Conservation (phyloP, 2,888 invertebrate species). For the Pachycephus smyrnensis region DNA sequence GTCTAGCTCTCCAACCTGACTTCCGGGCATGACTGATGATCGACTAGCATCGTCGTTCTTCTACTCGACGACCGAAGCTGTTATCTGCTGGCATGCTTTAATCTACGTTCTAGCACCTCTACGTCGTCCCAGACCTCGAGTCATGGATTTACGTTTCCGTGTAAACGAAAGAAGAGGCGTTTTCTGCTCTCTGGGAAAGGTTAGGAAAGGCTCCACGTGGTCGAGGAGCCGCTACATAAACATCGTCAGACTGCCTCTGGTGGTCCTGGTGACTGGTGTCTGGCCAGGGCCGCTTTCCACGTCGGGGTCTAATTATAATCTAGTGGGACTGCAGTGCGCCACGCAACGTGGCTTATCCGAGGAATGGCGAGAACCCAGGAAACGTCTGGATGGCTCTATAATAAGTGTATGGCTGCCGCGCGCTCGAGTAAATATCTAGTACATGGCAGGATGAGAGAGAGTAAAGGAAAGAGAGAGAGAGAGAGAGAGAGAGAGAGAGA, state of each 20-base stretch:
- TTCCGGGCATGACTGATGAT: background rate
- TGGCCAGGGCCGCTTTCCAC: background rate
- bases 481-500: slow-evolving; percentile 7
- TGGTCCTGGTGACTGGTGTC: slow-evolving; percentile 3
- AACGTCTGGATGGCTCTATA: background rate
- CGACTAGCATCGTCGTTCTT: background rate
- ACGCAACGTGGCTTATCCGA: slow-evolving; percentile 28
- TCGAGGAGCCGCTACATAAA: slow-evolving; percentile 13
- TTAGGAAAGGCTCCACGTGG: slow-evolving; percentile 38
- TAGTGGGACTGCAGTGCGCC: slow-evolving; percentile 33
- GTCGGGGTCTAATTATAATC: slow-evolving; percentile 35
- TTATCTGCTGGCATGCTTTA: background rate
- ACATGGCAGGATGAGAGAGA: background rate
- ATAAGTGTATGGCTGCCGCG: background rate
- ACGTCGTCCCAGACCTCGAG: slow-evolving; percentile 19
- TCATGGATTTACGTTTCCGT: slow-evolving; percentile 30
- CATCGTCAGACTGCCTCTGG: slow-evolving; percentile 4
- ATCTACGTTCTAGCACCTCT: background rate
- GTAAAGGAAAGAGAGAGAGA: slow-evolving; percentile 2
- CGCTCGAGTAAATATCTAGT: background rate
- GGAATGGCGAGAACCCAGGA: slow-evolving; percentile 32
- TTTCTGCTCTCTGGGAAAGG: background rate
- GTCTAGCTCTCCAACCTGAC: background rate
- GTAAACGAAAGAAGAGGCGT: slow-evolving; percentile 15
- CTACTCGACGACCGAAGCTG: background rate